A percentile compares a stretch with the other conserved stretches of the same genome.
Conservation (phyloP, 2,797 vertebrate genomes). For the Loriculus beryllinus region DNA sequence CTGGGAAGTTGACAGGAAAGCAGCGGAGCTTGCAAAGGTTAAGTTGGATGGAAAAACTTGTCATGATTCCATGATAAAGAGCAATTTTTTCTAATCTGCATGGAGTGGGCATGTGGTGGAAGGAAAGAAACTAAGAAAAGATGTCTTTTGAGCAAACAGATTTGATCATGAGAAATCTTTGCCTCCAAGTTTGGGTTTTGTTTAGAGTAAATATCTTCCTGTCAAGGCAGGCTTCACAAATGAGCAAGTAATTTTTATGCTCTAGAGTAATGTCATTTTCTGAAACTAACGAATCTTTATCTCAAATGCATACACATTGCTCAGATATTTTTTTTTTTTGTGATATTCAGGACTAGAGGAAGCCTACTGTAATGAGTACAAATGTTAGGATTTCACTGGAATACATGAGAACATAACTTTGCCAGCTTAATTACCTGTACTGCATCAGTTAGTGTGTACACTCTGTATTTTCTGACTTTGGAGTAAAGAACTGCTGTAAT, state of each 20-base stretch:
- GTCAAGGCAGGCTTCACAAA: constrained; percentile 16
- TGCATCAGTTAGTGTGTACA: not conserved
- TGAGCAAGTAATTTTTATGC: not conserved
- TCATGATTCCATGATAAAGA: constrained; percentile 1
- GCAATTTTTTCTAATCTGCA: constrained; percentile 43
- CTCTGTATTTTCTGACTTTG: not conserved
- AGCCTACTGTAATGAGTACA: not conserved
- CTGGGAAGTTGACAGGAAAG: constrained; percentile 24
- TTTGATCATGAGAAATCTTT: not conserved
- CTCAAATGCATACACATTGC: not conserved
- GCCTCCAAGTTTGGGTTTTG: not conserved
- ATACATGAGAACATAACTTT: not conserved
- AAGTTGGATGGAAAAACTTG: constrained; percentile 45
- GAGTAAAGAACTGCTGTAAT: not conserved
- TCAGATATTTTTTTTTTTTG: not conserved
- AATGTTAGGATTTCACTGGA: not conserved
- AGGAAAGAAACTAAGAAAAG: constrained; percentile 12
- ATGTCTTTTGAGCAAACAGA: constrained; percentile 38
- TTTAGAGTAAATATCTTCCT: constrained; percentile 45
- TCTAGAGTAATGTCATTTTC: not conserved
- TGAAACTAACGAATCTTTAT: not conserved
- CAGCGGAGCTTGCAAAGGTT: constrained; percentile 45
- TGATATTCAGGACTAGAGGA: not conserved
- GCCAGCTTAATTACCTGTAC: not conserved
- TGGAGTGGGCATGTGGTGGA: not conserved